A percentile compares a stretch with the other conserved stretches of the same genome.
These are phyloP conservation scores for Cistogaster globosa DNA, from an alignment of 2,888 invertebrate genomes.

Conservation along the genomic window DNA sequence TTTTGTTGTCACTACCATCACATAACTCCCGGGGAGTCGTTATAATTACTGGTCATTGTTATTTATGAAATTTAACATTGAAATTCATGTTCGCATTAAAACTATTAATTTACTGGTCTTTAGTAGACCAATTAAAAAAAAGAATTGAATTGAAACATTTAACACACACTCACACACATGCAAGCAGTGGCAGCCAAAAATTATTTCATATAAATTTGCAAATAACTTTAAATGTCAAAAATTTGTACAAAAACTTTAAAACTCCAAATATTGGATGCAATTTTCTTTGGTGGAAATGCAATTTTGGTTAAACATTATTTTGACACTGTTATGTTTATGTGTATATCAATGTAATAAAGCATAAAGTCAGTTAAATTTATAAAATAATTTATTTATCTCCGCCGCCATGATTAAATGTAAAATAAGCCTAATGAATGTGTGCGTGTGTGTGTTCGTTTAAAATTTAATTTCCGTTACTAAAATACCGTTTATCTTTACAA, in stretches of 20 bases:
- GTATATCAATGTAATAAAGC: too few relatives aligned
- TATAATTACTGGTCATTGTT: conserved; percentile 36
- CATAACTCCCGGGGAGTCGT: not conserved
- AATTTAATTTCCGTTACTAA: conserved; percentile 62
- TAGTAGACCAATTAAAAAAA: conserved; percentile 35
- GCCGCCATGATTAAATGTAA: not conserved
- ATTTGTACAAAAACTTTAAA: too few relatives aligned
- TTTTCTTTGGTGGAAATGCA: too few relatives aligned
- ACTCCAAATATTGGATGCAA: too few relatives aligned
- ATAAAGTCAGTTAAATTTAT: too few relatives aligned
- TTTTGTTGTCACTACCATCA: not conserved
- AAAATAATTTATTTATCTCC: too few relatives aligned
- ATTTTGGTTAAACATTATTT: too few relatives aligned
- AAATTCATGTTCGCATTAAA: conserved; percentile 54
- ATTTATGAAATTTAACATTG: conserved; percentile 53
- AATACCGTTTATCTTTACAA: conserved; percentile 43
- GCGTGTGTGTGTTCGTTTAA: not conserved
- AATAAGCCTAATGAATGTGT: not conserved
- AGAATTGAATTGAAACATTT: not conserved
- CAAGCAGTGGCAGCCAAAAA: not conserved
- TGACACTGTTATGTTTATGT: too few relatives aligned
- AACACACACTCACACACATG: not conserved
- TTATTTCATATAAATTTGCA: too few relatives aligned
- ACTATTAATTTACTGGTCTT: conserved; percentile 42
- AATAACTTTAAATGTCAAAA: too few relatives aligned